A percentile compares a stretch with the other conserved stretches of the same genome.
phyloP scores from a whole-genome alignment of 2,113 vertebrate genomes.

The Lepidothrix coronata region DNA sequence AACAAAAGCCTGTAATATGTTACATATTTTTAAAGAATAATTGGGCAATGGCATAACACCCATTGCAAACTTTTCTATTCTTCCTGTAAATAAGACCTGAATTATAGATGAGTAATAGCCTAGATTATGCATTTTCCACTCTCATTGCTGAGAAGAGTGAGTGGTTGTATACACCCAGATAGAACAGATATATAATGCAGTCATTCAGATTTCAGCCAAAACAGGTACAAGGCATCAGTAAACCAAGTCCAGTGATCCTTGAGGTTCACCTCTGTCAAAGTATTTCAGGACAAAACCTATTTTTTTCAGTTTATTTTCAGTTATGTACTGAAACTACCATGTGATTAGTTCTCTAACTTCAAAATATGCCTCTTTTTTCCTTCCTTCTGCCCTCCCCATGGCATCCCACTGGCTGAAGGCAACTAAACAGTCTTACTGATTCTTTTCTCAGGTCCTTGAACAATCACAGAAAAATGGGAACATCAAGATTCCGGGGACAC shows the following conservation, averaged over 20 bases:
- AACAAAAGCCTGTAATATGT: neutral
- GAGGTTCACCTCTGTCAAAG: neutral
- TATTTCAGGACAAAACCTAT: neutral
- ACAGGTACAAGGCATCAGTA: neutral
- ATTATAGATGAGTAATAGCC: neutral
- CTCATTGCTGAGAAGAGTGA: neutral
- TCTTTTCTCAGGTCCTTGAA: neutral
- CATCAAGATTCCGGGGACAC: neutral
- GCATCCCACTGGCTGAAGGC: neutral
- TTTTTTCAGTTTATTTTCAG: neutral
- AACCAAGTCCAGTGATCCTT: neutral
- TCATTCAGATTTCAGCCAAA: neutral
- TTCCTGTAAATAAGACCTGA: neutral
- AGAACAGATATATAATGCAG: neutral
- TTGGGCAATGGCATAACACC: neutral
- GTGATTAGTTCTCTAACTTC: neutral
- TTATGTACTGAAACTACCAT: neutral
- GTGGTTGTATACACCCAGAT: accelerated
- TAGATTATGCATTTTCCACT: neutral
- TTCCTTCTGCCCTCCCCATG: neutral
- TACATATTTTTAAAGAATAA: neutral
- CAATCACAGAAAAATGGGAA: neutral
- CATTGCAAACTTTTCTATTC: neutral
- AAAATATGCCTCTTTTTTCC: neutral
- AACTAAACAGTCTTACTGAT: neutral